These are phyloP conservation scores for Nomada goodeniana DNA, from an alignment of 2,888 invertebrate genomes.

Conservation along the genomic window DNA sequence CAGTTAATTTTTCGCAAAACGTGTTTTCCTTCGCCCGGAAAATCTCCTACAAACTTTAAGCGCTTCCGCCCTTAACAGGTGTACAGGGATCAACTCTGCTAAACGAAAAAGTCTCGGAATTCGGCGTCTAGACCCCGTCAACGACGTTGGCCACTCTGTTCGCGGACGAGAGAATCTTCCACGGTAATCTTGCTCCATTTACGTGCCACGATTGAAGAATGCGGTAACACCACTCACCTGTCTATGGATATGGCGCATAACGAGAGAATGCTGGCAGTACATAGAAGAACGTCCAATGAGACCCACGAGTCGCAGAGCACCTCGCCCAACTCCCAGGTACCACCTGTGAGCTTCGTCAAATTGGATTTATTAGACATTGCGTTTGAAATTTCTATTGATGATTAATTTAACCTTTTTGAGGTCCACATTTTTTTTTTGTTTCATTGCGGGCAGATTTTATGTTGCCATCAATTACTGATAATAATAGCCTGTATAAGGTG, in stretches of 20 bases:
- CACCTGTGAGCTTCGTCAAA: constrained; percentile 84
- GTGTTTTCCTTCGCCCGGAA: neutral
- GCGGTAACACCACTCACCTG: constrained; percentile 83
- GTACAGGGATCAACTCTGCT: neutral
- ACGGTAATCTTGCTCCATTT: constrained; percentile 63
- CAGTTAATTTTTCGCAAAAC: constrained; percentile 4
- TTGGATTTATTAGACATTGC: constrained; percentile 32
- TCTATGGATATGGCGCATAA: constrained; percentile 96
- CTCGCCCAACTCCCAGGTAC: constrained; percentile 95
- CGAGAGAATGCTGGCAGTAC: constrained; percentile 96
- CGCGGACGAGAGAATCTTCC: constrained; percentile 14
- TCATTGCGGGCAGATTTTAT: too few species aligned
- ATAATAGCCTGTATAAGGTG: too few species aligned
- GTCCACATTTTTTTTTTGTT: too few species aligned
- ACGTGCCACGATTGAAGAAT: constrained; percentile 64
- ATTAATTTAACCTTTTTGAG: too few species aligned
- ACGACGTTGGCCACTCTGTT: neutral
- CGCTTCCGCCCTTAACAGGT: neutral
- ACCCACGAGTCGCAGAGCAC: constrained; percentile 96
- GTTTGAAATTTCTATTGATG: neutral
- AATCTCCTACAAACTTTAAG: constrained; percentile 29
- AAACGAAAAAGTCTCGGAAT: neutral
- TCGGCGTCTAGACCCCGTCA: neutral
- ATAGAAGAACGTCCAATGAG: constrained; percentile 95
- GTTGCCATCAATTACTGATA: too few species aligned